Base-by-base conservation (phyloP, 2,113 vertebrate genomes). In the Dryoscopus gambensis region DNA sequence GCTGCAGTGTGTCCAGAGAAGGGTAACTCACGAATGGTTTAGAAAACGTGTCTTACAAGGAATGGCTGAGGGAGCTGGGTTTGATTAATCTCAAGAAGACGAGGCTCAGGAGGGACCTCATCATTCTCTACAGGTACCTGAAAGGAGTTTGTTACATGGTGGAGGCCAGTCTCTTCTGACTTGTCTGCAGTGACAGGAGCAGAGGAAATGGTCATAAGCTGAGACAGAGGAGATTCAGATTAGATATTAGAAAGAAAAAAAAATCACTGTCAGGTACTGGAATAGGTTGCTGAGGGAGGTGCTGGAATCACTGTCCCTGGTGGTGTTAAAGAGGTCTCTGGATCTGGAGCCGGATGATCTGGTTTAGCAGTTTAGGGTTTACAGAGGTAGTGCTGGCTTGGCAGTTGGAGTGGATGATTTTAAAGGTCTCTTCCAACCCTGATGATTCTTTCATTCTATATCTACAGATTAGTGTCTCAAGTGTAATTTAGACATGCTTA, bases 151-250 rank as follows among this genome's bases (percentile, higher is more conserved):
- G 31, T 15, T 44, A 27, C 13, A 27, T 27, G 22, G 15, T 50
- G 27, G 8, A 12, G 5, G 3, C 22, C 2, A 0, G 22, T 65
- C 11, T 50, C 18, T 80, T 64, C 17, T 31, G 12, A 18, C 2
- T 1, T 23, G 6, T 12, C 35, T 80, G 12, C 10, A 57, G 27
- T 33, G 15, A 57, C 10, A 49, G 27, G 8, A 57, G 12, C 22
- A 50, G 37, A 50, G 8, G 23, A 81, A 81, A 65, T 19, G 5
- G 3, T 35, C 10, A 52, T 74, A 33, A 73, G 2, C 4, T 44
- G 59, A 68, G 33, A 37, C 5, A 50, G 12, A 13, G 4, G 25
- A 33, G 15, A 57, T 50, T 50, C 22, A 37, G 10, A 23, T 37
- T 18, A 49, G 15, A 23, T 35, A 49, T 18, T 10, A 40, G 3